A percentile compares a stretch with the other conserved stretches of the same genome.
Conservation (phyloP, 2,888 invertebrate species). For the Spatulosminthurus flaviceps region DNA sequence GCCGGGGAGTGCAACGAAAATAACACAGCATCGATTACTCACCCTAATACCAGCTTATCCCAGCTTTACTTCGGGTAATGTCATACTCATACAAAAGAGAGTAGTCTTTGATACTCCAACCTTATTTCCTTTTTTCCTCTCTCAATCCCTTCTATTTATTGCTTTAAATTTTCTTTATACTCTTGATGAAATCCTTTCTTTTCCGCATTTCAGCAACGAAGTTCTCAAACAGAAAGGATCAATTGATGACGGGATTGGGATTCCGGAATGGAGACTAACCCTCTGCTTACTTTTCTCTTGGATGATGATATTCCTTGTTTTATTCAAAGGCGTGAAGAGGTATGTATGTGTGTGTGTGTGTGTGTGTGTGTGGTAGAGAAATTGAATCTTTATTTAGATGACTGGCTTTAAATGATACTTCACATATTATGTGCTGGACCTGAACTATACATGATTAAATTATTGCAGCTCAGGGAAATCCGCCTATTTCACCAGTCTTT, state of each 20-base stretch:
- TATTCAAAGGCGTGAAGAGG: constrained; percentile 78
- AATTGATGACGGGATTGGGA: constrained; percentile 70
- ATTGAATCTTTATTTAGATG: not conserved
- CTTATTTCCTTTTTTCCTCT: not conserved
- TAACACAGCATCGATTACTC: constrained; percentile 26
- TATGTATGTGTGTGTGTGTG: no score
- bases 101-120: not conserved
- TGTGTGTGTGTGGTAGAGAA: no score
- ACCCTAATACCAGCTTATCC: constrained; percentile 50
- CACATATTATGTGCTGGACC: no score
- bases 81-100: constrained; percentile 59
- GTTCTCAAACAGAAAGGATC: constrained; percentile 69
- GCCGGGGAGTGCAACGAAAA: constrained; percentile 29
- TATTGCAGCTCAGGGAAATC: constrained; percentile 69
- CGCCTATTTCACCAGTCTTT: constrained; percentile 88
- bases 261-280: constrained; percentile 70
- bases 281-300: constrained; percentile 70
- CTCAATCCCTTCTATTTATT: not conserved
- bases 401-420: no score
- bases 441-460: not conserved
- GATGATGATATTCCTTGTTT: constrained; percentile 75
- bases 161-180: not conserved
- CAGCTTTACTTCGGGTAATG: constrained; percentile 68
- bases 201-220: constrained; percentile 67
- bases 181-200: not conserved